A percentile compares a stretch with the other conserved stretches of the same genome.
phyloP scores from a whole-genome alignment of 2,888 invertebrate species.

The Trichopria drosophilae region DNA sequence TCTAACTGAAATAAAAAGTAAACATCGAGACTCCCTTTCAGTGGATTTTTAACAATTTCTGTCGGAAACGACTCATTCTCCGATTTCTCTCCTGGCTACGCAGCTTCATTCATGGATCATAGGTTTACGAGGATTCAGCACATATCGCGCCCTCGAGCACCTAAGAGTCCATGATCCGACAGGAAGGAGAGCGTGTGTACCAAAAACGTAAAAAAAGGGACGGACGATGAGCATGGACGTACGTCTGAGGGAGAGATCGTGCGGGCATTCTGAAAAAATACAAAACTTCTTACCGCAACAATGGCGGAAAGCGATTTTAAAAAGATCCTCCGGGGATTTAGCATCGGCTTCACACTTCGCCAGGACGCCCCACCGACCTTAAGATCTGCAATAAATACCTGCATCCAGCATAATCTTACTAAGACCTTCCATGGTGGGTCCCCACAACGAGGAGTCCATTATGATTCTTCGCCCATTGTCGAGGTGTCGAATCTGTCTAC shows the following conservation, averaged over 20 bases:
- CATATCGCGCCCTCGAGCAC: slow-evolving; percentile 44
- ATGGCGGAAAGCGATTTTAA: slow-evolving; percentile 52
- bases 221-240: slow-evolving; percentile 6
- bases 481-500: slow-evolving; percentile 58
- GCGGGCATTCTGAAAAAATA: slow-evolving; percentile 36
- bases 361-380: slow-evolving; percentile 46
- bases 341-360: slow-evolving; percentile 55
- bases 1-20: no score
- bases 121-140: no score
- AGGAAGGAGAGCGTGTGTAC: slow-evolving; percentile 21
- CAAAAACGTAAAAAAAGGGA: slow-evolving; percentile 14
- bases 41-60: no score
- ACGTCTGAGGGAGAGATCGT: slow-evolving; percentile 16
- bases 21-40: no score
- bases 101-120: no score
- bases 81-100: no score
- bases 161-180: slow-evolving; percentile 48
- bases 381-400: slow-evolving; percentile 51
- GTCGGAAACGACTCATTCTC: no score
- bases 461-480: slow-evolving; percentile 54
- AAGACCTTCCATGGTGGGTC: slow-evolving; percentile 45
- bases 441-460: slow-evolving; percentile 47
- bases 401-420: slow-evolving; percentile 52
- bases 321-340: slow-evolving; percentile 52
- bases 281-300: slow-evolving; percentile 56